Conservation (phyloP, 92 coral and sea anemone genomes). For the Phenganax subtilis region DNA sequence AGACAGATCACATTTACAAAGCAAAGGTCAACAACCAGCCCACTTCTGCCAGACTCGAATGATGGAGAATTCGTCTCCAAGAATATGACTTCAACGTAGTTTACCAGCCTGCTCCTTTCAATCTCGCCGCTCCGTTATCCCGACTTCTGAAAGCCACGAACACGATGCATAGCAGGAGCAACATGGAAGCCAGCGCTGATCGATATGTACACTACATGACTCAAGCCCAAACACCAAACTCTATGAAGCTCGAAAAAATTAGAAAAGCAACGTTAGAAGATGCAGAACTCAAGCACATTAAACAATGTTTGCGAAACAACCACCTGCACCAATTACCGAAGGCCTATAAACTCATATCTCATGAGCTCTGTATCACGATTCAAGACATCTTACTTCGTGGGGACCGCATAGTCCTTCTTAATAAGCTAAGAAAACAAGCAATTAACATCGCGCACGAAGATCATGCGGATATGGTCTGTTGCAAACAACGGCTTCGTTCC, state of each 20-base stretch:
- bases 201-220: background rate
- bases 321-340: background rate
- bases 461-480: constrained; percentile 49
- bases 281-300: too few relatives aligned
- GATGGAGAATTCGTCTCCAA: constrained; percentile 54
- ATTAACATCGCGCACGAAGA: constrained; percentile 49
- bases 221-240: too few relatives aligned
- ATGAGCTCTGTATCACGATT: background rate
- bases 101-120: constrained; percentile 10
- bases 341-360: background rate
- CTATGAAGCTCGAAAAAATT: too few relatives aligned
- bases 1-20: constrained; percentile 53
- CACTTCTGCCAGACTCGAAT: constrained; percentile 45
- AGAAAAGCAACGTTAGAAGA: too few relatives aligned
- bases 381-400: background rate
- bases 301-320: background rate
- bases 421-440: constrained; percentile 34
- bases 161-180: background rate
- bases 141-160: too few relatives aligned
- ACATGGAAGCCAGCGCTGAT: background rate
- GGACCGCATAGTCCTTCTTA: constrained; percentile 32
- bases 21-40: constrained; percentile 42
- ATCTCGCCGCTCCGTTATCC: too few relatives aligned
- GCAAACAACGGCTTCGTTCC: constrained; percentile 51
- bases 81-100: constrained; percentile 45